Conservation (phyloP, 2,888 invertebrate genomes). For the Phalera bucephala region DNA sequence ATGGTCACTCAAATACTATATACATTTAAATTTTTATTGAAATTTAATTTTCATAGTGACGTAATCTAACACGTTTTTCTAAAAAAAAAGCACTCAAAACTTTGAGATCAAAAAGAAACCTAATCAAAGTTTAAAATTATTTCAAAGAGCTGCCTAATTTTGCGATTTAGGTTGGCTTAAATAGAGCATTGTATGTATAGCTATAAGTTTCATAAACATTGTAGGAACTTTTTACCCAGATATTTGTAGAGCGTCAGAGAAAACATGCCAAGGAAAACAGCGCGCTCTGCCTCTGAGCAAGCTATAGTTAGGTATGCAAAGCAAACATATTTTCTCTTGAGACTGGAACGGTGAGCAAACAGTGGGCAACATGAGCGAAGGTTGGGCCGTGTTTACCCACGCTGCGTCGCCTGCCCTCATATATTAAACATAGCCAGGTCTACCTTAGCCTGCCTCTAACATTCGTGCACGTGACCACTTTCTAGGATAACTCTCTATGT, state of each 20-base stretch:
- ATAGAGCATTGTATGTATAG: no score
- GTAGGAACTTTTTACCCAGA: slow-evolving; percentile 29
- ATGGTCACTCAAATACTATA: no score
- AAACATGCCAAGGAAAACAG: slow-evolving; percentile 74
- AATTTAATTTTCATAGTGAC: no score
- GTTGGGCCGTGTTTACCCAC: slow-evolving; percentile 74
- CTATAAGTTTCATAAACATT: no score
- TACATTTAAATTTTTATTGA: no score
- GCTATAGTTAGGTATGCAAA: slow-evolving; percentile 74
- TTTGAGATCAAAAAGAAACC: no score
- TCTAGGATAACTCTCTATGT: slow-evolving; percentile 38
- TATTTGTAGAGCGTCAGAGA: slow-evolving; percentile 59
- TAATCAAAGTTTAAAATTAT: no score
- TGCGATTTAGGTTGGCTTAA: no score
- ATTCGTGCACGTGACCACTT: slow-evolving; percentile 31
- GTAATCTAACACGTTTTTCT: no score
- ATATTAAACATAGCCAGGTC: slow-evolving; percentile 77
- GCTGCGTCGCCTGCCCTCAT: slow-evolving; percentile 80
- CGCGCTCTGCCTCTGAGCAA: slow-evolving; percentile 49
- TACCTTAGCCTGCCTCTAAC: slow-evolving; percentile 56
- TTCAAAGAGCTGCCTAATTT: no score
- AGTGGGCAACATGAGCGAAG: slow-evolving; percentile 71
- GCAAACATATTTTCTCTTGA: slow-evolving; percentile 82
- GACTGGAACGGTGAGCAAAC: slow-evolving; percentile 79
- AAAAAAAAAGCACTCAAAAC: no score